Percentiles rank a stretch among this genome's conserved stretches.
These are phyloP conservation scores for Dinomys branickii DNA, from an alignment of 2,113 vertebrate species.

Conservation along the genomic window DNA sequence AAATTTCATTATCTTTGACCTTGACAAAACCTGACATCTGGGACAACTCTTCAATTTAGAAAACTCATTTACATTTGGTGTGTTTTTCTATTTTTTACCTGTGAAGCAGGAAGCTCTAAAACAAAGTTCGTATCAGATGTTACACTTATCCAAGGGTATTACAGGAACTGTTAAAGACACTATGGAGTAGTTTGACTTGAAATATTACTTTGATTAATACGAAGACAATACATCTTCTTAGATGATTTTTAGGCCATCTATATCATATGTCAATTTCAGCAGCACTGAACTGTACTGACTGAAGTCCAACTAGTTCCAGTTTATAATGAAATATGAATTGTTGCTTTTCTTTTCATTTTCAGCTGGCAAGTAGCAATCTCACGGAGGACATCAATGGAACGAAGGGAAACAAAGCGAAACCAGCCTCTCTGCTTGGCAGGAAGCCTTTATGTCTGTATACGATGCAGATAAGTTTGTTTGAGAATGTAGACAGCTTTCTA, in stretches of 20 bases:
- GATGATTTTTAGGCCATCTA: not conserved
- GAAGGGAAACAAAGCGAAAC: constrained; percentile 36
- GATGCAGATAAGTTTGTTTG: constrained; percentile 84
- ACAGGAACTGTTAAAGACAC: not conserved
- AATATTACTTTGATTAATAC: constrained; percentile 16
- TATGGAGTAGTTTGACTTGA: not conserved
- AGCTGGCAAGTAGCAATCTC: constrained; percentile 68
- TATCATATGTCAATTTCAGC: constrained; percentile 39
- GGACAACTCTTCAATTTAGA: constrained; percentile 14
- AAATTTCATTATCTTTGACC: constrained; percentile 25
- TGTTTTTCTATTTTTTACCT: constrained; percentile 5
- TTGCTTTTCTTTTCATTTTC: constrained; percentile 69
- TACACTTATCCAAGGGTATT: not conserved
- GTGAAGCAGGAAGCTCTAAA: not conserved
- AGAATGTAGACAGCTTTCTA: constrained; percentile 76
- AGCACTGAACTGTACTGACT: constrained; percentile 64
- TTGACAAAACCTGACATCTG: not conserved
- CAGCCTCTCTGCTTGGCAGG: constrained; percentile 53
- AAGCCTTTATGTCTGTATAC: constrained; percentile 65
- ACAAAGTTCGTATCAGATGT: not conserved
- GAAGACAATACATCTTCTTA: not conserved
- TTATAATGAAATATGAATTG: constrained; percentile 74
- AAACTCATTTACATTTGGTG: not conserved
- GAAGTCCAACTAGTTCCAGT: constrained; percentile 72
- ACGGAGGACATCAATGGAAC: constrained; percentile 55